Conservation (phyloP, 1,140 invertebrate genomes). For the Samia ricini region DNA sequence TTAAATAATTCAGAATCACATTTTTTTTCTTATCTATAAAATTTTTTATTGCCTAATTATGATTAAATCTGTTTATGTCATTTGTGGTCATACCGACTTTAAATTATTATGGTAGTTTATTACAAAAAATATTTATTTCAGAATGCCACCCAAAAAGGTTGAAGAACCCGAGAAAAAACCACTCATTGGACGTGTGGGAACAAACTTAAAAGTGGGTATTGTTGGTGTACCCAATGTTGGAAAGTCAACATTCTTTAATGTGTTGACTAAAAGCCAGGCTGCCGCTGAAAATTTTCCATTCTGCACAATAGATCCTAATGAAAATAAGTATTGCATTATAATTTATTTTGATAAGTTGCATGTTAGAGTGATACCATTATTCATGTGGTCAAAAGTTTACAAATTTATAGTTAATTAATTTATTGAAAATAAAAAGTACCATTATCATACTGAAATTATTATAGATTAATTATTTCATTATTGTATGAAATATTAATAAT, state of each 20-base stretch:
- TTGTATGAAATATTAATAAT: too few species aligned
- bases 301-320: constrained; percentile 99
- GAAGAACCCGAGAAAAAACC: constrained; percentile 92
- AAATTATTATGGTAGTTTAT: neutral
- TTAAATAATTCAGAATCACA: too few species aligned
- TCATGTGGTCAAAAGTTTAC: neutral
- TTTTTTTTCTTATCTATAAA: too few species aligned
- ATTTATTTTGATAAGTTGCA: neutral
- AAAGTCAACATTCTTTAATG: constrained; percentile 99
- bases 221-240: constrained; percentile 97
- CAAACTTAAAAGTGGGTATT: constrained; percentile 97
- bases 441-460: too few species aligned
- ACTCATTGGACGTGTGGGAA: constrained; percentile 97
- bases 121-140: constrained; percentile 35
- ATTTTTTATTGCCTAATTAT: too few species aligned
- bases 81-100: too few species aligned
- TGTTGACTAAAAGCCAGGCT: constrained; percentile 96
- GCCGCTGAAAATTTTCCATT: constrained; percentile 99
- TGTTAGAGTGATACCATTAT: neutral
- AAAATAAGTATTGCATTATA: constrained; percentile 93
- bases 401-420: neutral
- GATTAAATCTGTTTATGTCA: too few species aligned
- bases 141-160: constrained; percentile 97
- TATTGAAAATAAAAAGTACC: too few species aligned
- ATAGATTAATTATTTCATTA: too few species aligned